These are phyloP conservation scores for Epinotia ramella DNA, from an alignment of 2,888 invertebrate species.

Conservation along the genomic window DNA sequence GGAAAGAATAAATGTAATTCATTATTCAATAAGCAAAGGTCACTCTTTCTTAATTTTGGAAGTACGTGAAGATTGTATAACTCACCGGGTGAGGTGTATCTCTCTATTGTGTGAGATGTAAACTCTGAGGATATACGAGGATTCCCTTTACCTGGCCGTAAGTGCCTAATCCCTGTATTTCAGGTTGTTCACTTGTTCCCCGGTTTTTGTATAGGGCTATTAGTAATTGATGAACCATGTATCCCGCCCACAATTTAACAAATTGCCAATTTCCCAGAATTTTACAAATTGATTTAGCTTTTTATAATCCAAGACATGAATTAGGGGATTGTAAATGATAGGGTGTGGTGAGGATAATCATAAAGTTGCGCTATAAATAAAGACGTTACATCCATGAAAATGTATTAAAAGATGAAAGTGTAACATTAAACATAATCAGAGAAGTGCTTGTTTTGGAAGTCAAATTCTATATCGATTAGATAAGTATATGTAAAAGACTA, in stretches of 20 bases:
- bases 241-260: conserved; percentile 36
- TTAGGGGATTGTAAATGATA: conserved; percentile 26
- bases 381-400: conserved; percentile 50
- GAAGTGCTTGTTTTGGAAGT: too few relatives aligned
- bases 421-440: not conserved
- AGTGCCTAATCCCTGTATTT: conserved; percentile 1
- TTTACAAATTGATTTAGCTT: conserved; percentile 62
- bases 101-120: not conserved
- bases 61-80: not conserved
- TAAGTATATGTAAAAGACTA: not conserved
- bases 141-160: not conserved
- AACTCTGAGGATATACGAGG: not conserved
- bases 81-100: not conserved
- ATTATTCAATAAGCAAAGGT: not conserved
- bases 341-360: conserved; percentile 29
- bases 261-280: conserved; percentile 56
- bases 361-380: conserved; percentile 60
- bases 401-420: not conserved
- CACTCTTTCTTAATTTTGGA: conserved; percentile 4
- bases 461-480: not conserved
- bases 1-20: not conserved
- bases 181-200: not conserved
- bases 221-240: conserved; percentile 41
- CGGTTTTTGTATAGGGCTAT: conserved; percentile 20
- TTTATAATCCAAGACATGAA: conserved; percentile 32